Conservation (phyloP, 1,140 invertebrate genomes). For the Diachasmimorpha longicaudata region DNA sequence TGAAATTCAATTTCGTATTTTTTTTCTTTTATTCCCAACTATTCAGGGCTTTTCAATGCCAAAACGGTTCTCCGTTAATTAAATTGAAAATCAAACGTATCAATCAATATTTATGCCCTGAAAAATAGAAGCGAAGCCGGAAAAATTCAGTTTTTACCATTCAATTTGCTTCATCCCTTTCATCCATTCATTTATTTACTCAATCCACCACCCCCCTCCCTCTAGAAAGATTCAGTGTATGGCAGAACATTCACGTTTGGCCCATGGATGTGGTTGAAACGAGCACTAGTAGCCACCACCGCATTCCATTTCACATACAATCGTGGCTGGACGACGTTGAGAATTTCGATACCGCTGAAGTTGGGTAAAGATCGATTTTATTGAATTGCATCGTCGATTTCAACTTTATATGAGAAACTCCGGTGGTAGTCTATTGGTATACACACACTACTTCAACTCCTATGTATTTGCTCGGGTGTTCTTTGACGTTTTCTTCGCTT, state of each 20-base stretch:
- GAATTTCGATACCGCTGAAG: constrained; percentile 41
- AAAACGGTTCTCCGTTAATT: too few relatives aligned
- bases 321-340: constrained; percentile 44
- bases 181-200: neutral
- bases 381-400: constrained; percentile 22
- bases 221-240: constrained; percentile 42
- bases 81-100: too few relatives aligned
- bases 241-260: constrained; percentile 43
- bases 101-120: too few relatives aligned
- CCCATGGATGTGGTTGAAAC: constrained; percentile 31
- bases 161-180: neutral
- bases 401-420: constrained; percentile 15
- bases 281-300: constrained; percentile 15
- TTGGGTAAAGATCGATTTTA: constrained; percentile 38
- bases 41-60: too few relatives aligned
- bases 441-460: neutral
- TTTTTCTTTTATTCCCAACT: too few relatives aligned
- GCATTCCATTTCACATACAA: constrained; percentile 43
- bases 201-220: neutral
- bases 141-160: neutral
- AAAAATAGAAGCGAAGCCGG: too few relatives aligned
- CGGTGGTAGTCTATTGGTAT: neutral
- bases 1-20: too few relatives aligned
- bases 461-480: neutral
- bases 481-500: neutral